Evolutionary conservation across 2,113 vertebrate genomes (phyloP).

Genomic region (Diphyllodes magnificus): DNA sequence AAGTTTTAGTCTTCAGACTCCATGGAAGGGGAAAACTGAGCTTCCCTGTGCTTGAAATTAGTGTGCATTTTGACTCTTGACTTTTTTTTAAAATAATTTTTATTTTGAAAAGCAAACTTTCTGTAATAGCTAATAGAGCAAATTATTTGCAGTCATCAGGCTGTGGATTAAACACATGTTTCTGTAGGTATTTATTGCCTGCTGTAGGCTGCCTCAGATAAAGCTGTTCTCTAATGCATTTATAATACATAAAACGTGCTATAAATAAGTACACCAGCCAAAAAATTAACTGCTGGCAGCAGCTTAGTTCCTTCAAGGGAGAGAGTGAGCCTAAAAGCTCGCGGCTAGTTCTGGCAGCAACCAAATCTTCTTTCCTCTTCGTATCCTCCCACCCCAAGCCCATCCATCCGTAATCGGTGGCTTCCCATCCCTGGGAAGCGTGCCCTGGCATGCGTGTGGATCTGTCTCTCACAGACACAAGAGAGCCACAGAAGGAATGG

Average conservation of each 20-base stretch:
- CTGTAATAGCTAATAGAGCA: not conserved
- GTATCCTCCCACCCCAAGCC: not conserved
- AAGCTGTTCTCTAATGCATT: not conserved
- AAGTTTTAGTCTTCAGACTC: not conserved
- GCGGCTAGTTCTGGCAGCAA: not conserved
- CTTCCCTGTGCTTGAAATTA: not conserved
- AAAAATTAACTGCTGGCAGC: slow-evolving; percentile 21
- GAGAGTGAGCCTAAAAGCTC: not conserved
- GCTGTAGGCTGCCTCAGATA: not conserved
- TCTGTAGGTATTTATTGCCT: not conserved
- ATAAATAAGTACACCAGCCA: not conserved
- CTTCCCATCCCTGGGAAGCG: not conserved
- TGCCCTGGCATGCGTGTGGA: fast-evolving
- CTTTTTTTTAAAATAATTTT: not conserved
- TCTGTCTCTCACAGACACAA: not conserved
- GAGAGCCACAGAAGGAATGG: not conserved
- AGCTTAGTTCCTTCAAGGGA: not conserved
- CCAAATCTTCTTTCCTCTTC: not conserved
- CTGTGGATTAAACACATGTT: not conserved
- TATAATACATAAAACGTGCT: not conserved
- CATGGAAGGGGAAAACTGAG: not conserved
- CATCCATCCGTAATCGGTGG: fast-evolving
- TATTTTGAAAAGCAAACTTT: not conserved
- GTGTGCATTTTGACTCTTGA: not conserved
- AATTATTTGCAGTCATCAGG: not conserved